phyloP scores from a whole-genome alignment of 1,140 invertebrate species.

The Micrasema longulum region DNA sequence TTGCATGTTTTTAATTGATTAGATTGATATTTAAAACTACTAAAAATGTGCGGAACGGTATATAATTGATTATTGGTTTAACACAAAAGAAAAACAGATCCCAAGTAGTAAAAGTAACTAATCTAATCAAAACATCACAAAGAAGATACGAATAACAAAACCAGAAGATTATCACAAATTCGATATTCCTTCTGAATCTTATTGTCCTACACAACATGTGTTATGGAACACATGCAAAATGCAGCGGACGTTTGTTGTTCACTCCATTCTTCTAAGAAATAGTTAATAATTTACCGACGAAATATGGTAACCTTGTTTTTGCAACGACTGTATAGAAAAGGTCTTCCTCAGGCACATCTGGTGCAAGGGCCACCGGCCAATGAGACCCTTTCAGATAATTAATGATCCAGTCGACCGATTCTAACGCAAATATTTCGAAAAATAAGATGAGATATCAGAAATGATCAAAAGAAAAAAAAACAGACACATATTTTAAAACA shows the following conservation, averaged over 20 bases:
- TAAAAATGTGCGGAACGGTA: no score
- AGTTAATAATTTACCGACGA: slow-evolving; percentile 23
- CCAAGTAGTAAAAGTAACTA: no score
- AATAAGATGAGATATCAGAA: no score
- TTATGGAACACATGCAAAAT: slow-evolving; percentile 35
- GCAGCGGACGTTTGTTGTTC: slow-evolving; percentile 21
- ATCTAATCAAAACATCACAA: no score
- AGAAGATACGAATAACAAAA: no score
- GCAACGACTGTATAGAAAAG: background rate
- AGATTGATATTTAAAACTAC: no score
- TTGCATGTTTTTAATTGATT: no score
- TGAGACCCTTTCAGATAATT: background rate
- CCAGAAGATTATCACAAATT: background rate
- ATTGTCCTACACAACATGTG: slow-evolving; percentile 25
- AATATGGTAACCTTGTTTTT: slow-evolving; percentile 24
- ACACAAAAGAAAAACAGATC: no score
- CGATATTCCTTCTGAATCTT: slow-evolving; percentile 7
- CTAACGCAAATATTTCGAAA: no score
- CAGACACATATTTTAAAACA: no score
- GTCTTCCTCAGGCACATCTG: slow-evolving; percentile 20
- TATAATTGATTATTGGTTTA: no score
- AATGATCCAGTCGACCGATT: background rate
- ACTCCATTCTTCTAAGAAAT: slow-evolving; percentile 30
- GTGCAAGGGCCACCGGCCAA: background rate
- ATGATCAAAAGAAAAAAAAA: no score